Conservation (phyloP, 2,113 vertebrate species). For the Crocuta crocuta region DNA sequence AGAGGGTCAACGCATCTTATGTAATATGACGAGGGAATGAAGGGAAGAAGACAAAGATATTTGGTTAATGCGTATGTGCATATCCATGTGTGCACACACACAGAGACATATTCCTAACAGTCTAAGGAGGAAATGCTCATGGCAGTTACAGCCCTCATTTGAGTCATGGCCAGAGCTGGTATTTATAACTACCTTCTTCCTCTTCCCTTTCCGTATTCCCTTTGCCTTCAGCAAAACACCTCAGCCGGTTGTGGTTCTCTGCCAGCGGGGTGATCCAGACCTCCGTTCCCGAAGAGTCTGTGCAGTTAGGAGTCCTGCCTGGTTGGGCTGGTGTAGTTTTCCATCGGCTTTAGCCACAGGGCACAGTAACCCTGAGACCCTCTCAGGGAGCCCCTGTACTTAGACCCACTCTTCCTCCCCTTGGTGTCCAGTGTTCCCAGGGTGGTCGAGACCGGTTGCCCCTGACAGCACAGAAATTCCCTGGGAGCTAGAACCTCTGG, state of each 20-base stretch:
- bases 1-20: not conserved
- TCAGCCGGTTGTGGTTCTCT: not conserved
- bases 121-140: not conserved
- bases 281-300: not conserved
- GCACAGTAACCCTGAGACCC: not conserved
- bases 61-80: not conserved
- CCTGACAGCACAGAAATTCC: not conserved
- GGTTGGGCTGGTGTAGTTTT: not conserved
- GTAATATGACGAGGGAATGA: not conserved
- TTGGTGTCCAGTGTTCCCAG: not conserved
- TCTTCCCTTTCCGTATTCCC: not conserved
- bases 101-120: not conserved
- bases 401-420: not conserved
- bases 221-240: not conserved
- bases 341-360: not conserved
- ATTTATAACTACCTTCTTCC: not conserved
- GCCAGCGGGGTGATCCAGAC: not conserved
- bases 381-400: too few species aligned
- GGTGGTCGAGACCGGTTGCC: not conserved
- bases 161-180: not conserved
- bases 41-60: not conserved
- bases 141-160: not conserved
- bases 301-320: too few species aligned
- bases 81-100: not conserved
- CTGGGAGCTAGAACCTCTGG: not conserved